Conservation (phyloP, 53 echinoderm and acorn worm species). For the Holothuria scabra region DNA sequence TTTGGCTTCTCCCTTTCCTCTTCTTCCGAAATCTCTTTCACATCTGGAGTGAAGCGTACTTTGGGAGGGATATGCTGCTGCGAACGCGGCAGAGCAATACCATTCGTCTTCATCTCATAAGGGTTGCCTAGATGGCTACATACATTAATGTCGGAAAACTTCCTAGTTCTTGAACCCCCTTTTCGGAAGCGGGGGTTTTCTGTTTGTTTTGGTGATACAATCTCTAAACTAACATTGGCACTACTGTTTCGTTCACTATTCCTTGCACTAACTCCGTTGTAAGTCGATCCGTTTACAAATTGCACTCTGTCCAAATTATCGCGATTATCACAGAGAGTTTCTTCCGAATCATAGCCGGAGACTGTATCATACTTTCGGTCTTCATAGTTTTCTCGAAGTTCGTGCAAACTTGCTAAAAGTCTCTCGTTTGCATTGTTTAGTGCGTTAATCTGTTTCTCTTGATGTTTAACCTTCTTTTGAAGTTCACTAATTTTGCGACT, state of each 20-base stretch:
- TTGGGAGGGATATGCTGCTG: conserved; percentile 53
- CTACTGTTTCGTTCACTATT: too few relatives aligned
- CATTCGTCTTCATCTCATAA: conserved; percentile 49
- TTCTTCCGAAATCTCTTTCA: conserved; percentile 50
- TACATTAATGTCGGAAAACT: conserved; percentile 24
- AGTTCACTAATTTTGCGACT: conserved; percentile 69
- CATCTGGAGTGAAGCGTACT: conserved; percentile 77
- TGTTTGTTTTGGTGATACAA: not conserved
- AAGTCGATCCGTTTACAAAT: not conserved
- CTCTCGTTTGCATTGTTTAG: conserved; percentile 85
- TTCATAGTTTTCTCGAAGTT: conserved; percentile 22
- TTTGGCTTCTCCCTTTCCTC: not conserved
- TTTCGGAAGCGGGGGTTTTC: not conserved
- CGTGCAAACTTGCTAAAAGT: conserved; percentile 79
- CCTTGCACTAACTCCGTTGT: not conserved
- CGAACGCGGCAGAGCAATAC: conserved; percentile 1
- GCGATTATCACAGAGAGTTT: conserved; percentile 49
- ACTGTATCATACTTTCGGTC: conserved; percentile 18
- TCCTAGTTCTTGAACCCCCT: conserved; percentile 5
- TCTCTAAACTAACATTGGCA: too few relatives aligned
- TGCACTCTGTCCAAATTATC: not conserved
- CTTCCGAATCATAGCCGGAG: conserved; percentile 42
- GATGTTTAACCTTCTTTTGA: conserved; percentile 66
- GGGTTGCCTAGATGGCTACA: not conserved
- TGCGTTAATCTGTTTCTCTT: conserved; percentile 86